Base-by-base conservation (phyloP, 2,888 invertebrate genomes). In the Cremastinae sp. region DNA sequence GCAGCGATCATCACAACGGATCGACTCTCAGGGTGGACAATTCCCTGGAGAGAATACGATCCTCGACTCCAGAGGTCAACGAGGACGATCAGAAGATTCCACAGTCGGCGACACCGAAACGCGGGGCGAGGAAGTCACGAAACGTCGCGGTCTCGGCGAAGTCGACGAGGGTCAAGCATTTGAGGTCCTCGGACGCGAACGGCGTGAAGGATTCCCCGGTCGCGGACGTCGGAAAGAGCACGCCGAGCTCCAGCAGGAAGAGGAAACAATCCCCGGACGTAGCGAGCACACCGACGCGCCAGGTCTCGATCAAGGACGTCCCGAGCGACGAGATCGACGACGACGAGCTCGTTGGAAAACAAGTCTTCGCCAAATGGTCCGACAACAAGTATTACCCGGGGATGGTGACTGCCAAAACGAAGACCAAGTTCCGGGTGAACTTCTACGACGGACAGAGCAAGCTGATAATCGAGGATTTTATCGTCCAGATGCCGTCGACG, bases 381-480 rank as follows among this genome's bases (percentile, higher is more conserved):
- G 94, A 94, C 83, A 93, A 92, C 81, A 92, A 93, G 75, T 94
- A 93, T 80, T 94, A 94, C 81, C 93, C 94, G 0, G 94, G 93
- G 0, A 91, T 89, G 84, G 92, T 94, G 0, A 86, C 90, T 8
- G 92, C 92, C 79, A 92, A 92, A 56, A 91, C 92, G 0, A 91
- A 92, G 59, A 91, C 91, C 22, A 93, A 93, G 82, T 94, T 92
- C 86, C 89, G 92, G 79, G 92, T 94, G 88, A 92, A 85, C 12
- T 94, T 94, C 80, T 93, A 93, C 64, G 94, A 94, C 82, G 93
- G 93, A 0, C 92, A 92, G 53, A 91, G 89, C 14, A 93, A 93
- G 83, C 89, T 91, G 0, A 86, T 93, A 47, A 86, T 92, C 66
- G 92, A 92, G 79, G 93, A 93, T 68, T 93, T 93, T 74, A 92